Conservation (phyloP, 2,888 invertebrate genomes). For the Acleris laterana region DNA sequence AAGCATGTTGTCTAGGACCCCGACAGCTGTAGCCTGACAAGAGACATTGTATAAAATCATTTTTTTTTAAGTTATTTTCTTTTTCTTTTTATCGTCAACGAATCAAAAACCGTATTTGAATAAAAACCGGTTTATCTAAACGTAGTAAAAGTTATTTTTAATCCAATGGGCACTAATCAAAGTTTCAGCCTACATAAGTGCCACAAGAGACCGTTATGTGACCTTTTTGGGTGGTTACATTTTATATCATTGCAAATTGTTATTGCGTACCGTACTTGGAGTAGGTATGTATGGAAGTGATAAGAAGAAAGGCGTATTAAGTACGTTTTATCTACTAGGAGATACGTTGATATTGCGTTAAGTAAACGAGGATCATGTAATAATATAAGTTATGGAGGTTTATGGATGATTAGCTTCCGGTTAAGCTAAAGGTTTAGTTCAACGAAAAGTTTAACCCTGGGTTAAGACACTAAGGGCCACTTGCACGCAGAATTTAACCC, state of each 20-base stretch:
- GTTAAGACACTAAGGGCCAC: too few species aligned
- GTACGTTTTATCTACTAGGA: constrained; percentile 16
- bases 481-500: too few species aligned
- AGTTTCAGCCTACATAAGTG: not conserved
- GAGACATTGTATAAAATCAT: too few species aligned
- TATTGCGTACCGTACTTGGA: constrained; percentile 21
- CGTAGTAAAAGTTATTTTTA: not conserved
- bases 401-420: too few species aligned
- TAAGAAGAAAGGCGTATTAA: constrained; percentile 24
- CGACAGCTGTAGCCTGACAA: too few species aligned
- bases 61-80: too few species aligned
- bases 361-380: constrained; percentile 3
- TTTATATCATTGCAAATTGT: constrained; percentile 37
- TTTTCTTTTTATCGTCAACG: too few species aligned
- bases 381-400: not conserved
- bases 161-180: not conserved
- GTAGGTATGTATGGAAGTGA: constrained; percentile 20
- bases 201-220: not conserved
- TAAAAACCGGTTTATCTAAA: too few species aligned
- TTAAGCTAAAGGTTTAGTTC: too few species aligned
- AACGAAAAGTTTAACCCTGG: too few species aligned
- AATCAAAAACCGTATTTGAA: too few species aligned
- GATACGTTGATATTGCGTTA: constrained; percentile 6
- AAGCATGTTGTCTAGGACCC: too few species aligned
- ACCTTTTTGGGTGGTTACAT: constrained; percentile 23